Evolutionary conservation across 2,113 vertebrate genomes (phyloP).

Genomic region (Saimiri boliviensis): DNA sequence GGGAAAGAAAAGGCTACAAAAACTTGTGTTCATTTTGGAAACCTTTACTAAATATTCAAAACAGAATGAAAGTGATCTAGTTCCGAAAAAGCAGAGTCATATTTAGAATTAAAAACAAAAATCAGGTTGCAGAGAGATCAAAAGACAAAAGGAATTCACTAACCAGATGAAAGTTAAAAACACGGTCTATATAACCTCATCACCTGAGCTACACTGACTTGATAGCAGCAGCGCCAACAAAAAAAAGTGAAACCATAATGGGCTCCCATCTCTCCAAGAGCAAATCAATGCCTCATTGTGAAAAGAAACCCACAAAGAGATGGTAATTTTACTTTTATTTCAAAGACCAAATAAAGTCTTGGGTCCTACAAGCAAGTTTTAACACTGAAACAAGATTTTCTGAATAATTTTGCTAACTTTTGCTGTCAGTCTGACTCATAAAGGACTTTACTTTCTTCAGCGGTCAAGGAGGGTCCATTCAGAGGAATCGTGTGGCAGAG

Average conservation of each 20-base stretch:
- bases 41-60: constrained; percentile 54
- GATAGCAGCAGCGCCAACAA: not conserved
- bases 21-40: constrained; percentile 45
- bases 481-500: not conserved
- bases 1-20: constrained; percentile 42
- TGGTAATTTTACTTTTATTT: constrained; percentile 43
- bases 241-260: not conserved
- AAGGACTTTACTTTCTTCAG: not conserved
- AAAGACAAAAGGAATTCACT: constrained; percentile 14
- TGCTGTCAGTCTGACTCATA: not conserved
- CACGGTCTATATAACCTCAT: not conserved
- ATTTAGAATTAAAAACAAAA: constrained; percentile 19
- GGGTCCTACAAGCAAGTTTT: not conserved
- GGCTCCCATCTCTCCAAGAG: not conserved
- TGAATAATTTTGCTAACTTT: not conserved
- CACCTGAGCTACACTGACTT: not conserved
- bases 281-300: not conserved
- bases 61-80: constrained; percentile 18
- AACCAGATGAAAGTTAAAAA: not conserved
- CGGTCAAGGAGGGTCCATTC: not conserved
- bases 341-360: not conserved
- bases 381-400: not conserved
- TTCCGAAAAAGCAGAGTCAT: not conserved
- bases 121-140: not conserved
- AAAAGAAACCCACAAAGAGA: constrained; percentile 2